Conservation (phyloP, 2,113 vertebrate species). For the Terrapene triunguis region DNA sequence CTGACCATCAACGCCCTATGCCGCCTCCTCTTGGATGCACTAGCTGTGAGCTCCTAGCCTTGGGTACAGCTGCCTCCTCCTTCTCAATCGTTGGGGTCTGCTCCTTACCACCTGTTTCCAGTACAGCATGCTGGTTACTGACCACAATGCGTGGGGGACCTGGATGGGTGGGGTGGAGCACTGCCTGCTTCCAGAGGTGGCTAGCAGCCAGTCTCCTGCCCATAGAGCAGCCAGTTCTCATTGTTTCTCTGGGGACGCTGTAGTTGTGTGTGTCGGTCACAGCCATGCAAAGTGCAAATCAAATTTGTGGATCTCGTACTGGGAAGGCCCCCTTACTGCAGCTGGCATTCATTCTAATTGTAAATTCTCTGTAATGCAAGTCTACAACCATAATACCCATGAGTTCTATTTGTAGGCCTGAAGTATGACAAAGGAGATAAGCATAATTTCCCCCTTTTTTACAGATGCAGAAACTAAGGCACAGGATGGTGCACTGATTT, state of each 20-base stretch:
- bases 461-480: neutral
- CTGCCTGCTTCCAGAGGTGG: rapidly evolving
- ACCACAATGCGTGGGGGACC: neutral
- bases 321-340: neutral
- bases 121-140: neutral
- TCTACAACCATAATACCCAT: neutral
- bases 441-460: neutral
- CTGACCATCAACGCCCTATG: neutral
- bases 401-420: neutral
- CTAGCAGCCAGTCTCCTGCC: neutral
- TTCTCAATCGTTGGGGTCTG: neutral
- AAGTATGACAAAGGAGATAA: neutral
- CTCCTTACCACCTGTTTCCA: neutral
- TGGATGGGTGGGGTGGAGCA: neutral
- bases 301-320: neutral
- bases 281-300: neutral
- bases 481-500: neutral
- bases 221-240: neutral
- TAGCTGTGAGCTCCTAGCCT: neutral
- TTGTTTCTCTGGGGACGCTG: neutral
- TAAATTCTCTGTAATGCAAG: neutral
- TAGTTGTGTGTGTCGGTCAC: neutral
- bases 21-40: neutral
- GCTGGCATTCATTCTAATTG: neutral
- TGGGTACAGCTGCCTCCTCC: neutral